Evolutionary conservation across 1,140 invertebrate species (phyloP), one percentile per base, ranked within the genome.

Genomic region (Achroia grisella): DNA sequence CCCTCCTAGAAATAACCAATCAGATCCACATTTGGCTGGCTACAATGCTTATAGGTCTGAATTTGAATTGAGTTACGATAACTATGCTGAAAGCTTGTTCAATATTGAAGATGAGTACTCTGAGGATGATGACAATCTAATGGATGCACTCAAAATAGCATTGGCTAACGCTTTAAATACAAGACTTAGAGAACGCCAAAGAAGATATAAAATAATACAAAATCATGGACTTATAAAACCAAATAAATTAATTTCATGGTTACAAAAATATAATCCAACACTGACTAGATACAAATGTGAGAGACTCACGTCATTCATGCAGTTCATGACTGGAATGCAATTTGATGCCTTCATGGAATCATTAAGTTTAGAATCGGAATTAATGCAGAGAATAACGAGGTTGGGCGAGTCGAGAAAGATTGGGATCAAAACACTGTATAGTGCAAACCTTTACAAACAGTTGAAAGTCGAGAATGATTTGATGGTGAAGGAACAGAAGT

Each of bases 21-120:
- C 77, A 17, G 86, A 78, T 57, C 84, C 89, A 69, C 74, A 86
- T 58, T 56, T 95, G 71, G 93, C 93, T 8, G 95, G 95, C 0
- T 97, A 97, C 73, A 94, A 94, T 79, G 89, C 94, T 14, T 92
- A 92, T 4, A 86, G 95, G 44, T 93, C 94, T n/a, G 95, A 97
- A 67, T 97, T 97, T 83, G 92, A 93, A 56, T 81, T 91, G 1
- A 95, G 95, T 50, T 93, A 92, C 78, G 94, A 96, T 71, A 90
- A 94, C 50, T 91, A 92, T 62, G 94, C 94, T 0, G 96, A 97
- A 72, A 83, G 89, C 28, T 79, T 94, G 14, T 80, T 97, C 2
- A 89, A 88, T 13, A 87, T 91, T 35, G 78, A 95, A 34, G 87
- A 91, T 13, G 79, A 86, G 39, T 61, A 86, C 28, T 76, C 82